Evolutionary conservation across 2,888 invertebrate genomes (phyloP).

Genomic region (Hypolimnas misippus): DNA sequence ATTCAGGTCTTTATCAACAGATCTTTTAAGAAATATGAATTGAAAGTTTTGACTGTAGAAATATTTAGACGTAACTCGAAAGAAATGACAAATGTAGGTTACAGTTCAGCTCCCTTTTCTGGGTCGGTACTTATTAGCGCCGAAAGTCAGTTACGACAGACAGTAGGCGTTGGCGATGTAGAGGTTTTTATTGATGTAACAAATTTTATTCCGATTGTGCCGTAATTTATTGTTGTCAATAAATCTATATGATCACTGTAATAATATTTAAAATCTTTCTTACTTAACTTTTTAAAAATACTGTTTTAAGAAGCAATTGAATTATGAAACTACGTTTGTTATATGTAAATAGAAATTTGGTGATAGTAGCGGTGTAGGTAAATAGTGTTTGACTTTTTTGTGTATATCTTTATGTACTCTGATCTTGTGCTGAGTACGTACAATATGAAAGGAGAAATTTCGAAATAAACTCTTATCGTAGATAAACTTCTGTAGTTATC

Average conservation of each 20-base stretch:
- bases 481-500: constrained; percentile 23
- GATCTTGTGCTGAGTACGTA: background rate
- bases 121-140: constrained; percentile 5
- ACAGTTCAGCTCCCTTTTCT: constrained; percentile 11
- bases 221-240: background rate
- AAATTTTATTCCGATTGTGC: background rate
- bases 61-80: background rate
- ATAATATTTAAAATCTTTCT: background rate
- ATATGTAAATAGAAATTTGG: no score
- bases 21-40: no score
- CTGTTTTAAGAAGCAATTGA: no score
- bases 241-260: background rate
- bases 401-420: background rate
- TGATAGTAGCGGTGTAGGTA: no score
- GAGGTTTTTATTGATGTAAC: constrained; percentile 6
- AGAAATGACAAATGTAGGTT: constrained; percentile 3
- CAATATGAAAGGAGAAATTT: constrained; percentile 28
- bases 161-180: background rate
- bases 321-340: no score
- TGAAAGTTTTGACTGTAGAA: no score
- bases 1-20: no score
- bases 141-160: constrained; percentile 8
- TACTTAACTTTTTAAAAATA: background rate
- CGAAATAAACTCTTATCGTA: constrained; percentile 31
- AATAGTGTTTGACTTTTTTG: no score